Percentiles rank a stretch among this genome's conserved stretches.
phyloP scores from a whole-genome alignment of 2,113 vertebrate species.

The Pithys albifrons region DNA sequence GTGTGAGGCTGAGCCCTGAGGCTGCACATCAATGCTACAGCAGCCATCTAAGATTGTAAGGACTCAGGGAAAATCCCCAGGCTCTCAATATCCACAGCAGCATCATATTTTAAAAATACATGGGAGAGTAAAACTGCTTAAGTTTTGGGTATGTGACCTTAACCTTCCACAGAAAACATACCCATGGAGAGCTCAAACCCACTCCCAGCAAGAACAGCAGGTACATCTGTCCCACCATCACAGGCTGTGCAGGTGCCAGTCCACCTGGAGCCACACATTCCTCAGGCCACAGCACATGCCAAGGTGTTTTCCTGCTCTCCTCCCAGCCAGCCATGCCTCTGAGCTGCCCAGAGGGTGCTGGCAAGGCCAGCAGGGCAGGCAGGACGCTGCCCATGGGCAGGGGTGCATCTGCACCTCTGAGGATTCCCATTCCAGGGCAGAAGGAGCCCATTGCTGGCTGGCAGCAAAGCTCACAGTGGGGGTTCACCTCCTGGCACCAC shows the following conservation, averaged over 20 bases:
- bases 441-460: not conserved
- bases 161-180: fast-evolving
- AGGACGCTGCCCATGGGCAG: not conserved
- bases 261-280: not conserved
- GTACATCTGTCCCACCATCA: not conserved
- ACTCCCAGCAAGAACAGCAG: not conserved
- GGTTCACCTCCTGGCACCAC: not conserved
- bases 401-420: fast-evolving
- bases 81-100: not conserved
- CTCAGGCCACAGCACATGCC: not conserved
- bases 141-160: fast-evolving
- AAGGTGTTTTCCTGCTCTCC: not conserved
- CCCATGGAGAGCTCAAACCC: not conserved
- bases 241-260: not conserved
- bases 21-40: not conserved
- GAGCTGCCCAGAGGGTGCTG: not conserved
- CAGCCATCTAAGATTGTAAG: not conserved
- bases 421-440: not conserved
- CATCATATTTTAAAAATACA: fast-evolving
- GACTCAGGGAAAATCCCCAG: not conserved
- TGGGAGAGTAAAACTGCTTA: not conserved
- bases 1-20: not conserved
- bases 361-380: not conserved
- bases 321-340: not conserved
- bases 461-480: not conserved